Base-by-base conservation (phyloP, 1,140 invertebrate genomes). In the Bursaphelenchus mucronatus region DNA sequence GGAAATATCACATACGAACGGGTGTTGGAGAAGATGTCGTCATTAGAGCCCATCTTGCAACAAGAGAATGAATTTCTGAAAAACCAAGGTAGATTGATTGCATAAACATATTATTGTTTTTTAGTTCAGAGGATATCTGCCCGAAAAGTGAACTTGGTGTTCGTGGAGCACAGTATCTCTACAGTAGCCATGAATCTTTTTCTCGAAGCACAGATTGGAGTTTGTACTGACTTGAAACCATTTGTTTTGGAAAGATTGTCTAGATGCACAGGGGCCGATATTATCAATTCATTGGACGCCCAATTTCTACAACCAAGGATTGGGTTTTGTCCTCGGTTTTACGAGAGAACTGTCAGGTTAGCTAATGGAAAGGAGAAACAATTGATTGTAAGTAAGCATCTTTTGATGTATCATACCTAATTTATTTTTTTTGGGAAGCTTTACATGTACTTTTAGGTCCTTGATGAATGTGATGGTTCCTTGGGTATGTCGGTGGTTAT, bases 161-260 rank as follows among this genome's bases (percentile, higher is more conserved):
- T 97, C 6, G 91, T 94, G 0, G 90, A 93, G 78, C 89, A 91
- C 63, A 89, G 88, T 54, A 92, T 94, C 13, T 90, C 92, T 0
- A 86, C 91, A 3, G 30, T 61, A 13, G 72, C 73, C 7, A 49
- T 69, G 13, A 61, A 80, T 11, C 59, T 80, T 59, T 56, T 77
- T 5, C 84, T 90, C n/a, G 86, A 87, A 65, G 85, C 86, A 52
- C 88, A 88, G 0, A 88, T 97, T 11, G 91, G 91, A 0, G 83
- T 97, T 4, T 88, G 93, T 0, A 82, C 91, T 7, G 92, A 94
- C 82, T 90, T 97, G 0, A 92, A 95, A 79, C 83, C 87, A 8
- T 82, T 82, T 66, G 88, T 95, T 9, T 86, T 97, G 75, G 88
- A 91, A 71, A 85, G 92, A 61, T 84, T 95, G 4, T 87, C 92